Base-by-base conservation (phyloP, 2,888 invertebrate genomes). In the Nineta flava region DNA sequence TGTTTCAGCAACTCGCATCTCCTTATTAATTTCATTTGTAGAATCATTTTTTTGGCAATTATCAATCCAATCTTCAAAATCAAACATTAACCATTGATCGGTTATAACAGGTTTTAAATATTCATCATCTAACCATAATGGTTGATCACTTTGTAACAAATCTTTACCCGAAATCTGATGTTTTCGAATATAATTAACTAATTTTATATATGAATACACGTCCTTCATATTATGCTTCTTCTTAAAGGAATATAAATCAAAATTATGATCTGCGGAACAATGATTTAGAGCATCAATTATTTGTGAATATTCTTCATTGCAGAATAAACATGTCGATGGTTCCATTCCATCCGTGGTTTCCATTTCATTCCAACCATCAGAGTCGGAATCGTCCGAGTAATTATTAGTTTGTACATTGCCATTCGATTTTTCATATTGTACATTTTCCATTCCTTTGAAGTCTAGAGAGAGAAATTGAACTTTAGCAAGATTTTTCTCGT, bases 71-170 rank as follows among this genome's bases (percentile, higher is more conserved):
- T 70, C 70, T 61, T 73, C 72, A 62, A 72, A 71, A 65, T 73
- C 91, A 63, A 80, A 84, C 77, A 82, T 87, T 41, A 92, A 65
- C 84, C 90, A 85, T 9, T 83, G 76, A 62, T 92, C 92, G 61
- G 83, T 76, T 53, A 78, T 76, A 4, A 78, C 74, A 0, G 92
- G 87, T 61, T 79, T 82, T 51, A 92, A 70, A 63, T 85, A 91
- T 56, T 76, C 76, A 50, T 90, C 87, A 57, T 79, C 78, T 10
- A 77, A 73, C 90, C 90, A 92, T 5, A 76, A 62, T 2, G 73
- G 68, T 52, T 67, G 64, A 44, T 69, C 65, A 13, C 75, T 62
- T 41, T 61, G 58, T 55, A 75, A 70, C 42, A 83, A 64, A 42
- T 74, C 71, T 52, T 76, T 72, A 0, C 81, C 66, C 47, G 66